These are phyloP conservation scores for Ips typographus DNA, from an alignment of 1,140 invertebrate genomes.

Conservation along the genomic window DNA sequence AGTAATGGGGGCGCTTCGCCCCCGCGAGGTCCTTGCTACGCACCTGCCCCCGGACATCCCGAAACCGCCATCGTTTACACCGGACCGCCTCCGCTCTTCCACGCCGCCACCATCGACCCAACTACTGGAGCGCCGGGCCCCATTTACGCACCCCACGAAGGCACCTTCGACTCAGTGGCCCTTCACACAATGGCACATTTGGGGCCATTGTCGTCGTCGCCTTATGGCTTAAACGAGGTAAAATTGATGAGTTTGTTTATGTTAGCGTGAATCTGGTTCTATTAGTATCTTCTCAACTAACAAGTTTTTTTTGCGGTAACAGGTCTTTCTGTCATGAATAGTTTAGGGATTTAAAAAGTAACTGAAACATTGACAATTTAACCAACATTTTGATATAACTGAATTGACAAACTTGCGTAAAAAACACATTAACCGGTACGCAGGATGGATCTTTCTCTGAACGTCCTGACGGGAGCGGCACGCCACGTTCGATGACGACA, in stretches of 20 bases:
- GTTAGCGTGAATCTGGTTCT: too few relatives aligned
- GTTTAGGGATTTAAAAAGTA: too few relatives aligned
- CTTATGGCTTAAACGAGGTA: slow-evolving; percentile 28
- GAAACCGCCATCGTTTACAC: slow-evolving; percentile 24
- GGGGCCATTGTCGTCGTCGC: slow-evolving; percentile 12
- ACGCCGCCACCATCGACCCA: slow-evolving; percentile 22
- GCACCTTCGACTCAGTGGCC: slow-evolving; percentile 27
- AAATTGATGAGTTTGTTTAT: neutral
- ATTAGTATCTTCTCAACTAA: too few relatives aligned
- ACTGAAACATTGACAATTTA: too few relatives aligned
- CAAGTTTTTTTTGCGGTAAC: too few relatives aligned
- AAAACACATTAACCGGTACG: neutral
- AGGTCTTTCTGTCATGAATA: too few relatives aligned
- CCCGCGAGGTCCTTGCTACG: slow-evolving; percentile 35
- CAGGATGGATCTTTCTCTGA: slow-evolving; percentile 23
- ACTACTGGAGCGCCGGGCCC: slow-evolving; percentile 14
- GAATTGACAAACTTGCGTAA: neutral
- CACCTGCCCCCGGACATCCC: slow-evolving; percentile 21
- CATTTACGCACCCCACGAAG: slow-evolving; percentile 25
- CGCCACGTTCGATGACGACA: slow-evolving; percentile 21
- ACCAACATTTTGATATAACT: neutral
- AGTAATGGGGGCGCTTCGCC: slow-evolving; percentile 37
- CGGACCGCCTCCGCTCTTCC: slow-evolving; percentile 18
- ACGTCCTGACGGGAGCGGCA: slow-evolving; percentile 4
- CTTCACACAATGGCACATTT: slow-evolving; percentile 22